Conservation (phyloP, 2,888 invertebrate species). For the Thereva unica region DNA sequence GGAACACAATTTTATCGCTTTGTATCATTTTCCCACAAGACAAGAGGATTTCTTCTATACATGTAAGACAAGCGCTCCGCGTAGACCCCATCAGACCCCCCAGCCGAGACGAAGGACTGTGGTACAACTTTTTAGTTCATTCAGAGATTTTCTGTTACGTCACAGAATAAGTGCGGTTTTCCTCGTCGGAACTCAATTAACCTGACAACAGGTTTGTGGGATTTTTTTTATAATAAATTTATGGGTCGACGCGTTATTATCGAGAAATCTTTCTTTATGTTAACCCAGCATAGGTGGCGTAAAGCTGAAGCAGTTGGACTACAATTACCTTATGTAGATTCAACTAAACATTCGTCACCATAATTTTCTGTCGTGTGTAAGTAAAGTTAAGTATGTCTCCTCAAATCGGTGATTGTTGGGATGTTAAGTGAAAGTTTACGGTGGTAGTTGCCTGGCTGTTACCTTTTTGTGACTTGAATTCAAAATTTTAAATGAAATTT, state of each 20-base stretch:
- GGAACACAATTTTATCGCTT: slow-evolving; percentile 8
- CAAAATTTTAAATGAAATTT: no score
- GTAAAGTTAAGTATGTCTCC: no score
- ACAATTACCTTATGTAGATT: no score
- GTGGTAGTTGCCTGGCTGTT: no score
- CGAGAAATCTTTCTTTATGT: slow-evolving; percentile 8
- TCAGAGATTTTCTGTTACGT: slow-evolving; percentile 28
- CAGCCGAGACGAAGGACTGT: neutral
- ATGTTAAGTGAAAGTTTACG: no score
- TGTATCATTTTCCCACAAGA: slow-evolving; percentile 16
- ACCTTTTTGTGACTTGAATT: no score
- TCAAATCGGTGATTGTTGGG: no score
- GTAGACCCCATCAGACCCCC: neutral
- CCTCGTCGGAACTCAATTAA: slow-evolving; percentile 31
- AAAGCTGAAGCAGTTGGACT: no score
- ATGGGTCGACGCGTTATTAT: slow-evolving; percentile 29
- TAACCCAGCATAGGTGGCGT: neutral
- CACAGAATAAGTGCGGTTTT: slow-evolving; percentile 21
- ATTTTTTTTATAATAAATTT: slow-evolving; percentile 18
- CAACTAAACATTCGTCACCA: no score
- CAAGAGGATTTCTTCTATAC: no score
- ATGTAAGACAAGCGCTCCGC: no score
- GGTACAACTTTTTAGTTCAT: slow-evolving; percentile 8
- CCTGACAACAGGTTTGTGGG: slow-evolving; percentile 29
- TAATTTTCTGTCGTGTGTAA: no score